phyloP scores from a whole-genome alignment of 2,797 vertebrate species.

The Toxotes lorentzi region DNA sequence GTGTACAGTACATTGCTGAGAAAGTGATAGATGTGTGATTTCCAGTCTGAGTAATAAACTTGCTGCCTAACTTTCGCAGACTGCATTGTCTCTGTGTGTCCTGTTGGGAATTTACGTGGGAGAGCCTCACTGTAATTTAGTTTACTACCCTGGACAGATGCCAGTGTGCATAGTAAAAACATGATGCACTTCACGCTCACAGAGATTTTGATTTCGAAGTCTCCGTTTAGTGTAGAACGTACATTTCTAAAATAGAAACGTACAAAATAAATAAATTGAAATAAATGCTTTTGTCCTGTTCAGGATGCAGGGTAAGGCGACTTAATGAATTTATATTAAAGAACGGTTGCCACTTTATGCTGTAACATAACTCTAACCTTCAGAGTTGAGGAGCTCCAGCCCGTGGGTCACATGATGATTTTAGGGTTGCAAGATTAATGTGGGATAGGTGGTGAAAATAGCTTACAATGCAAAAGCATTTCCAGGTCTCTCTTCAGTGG shows the following conservation, averaged over 20 bases:
- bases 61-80: conserved; percentile 3
- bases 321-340: neutral
- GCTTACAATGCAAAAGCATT: neutral
- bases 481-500: conserved; percentile 3
- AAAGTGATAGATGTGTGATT: conserved; percentile 60
- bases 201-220: conserved; percentile 18
- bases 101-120: conserved; percentile 18
- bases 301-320: neutral
- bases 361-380: conserved; percentile 2
- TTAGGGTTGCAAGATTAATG: neutral
- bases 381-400: neutral
- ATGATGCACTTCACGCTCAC: conserved; percentile 8
- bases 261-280: neutral
- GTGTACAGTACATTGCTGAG: conserved; percentile 50
- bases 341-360: neutral
- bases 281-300: neutral
- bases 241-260: neutral
- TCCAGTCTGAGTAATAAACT: conserved; percentile 53
- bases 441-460: conserved; percentile 5
- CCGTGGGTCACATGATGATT: neutral
- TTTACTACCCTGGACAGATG: conserved; percentile 22
- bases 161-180: conserved; percentile 22
- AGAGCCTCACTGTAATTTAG: conserved; percentile 40
- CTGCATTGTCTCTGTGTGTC: conserved; percentile 30
- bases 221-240: neutral